Evolutionary conservation across 23 tunicate genomes (phyloP).

Genomic region (Oikopleura dioica): DNA sequence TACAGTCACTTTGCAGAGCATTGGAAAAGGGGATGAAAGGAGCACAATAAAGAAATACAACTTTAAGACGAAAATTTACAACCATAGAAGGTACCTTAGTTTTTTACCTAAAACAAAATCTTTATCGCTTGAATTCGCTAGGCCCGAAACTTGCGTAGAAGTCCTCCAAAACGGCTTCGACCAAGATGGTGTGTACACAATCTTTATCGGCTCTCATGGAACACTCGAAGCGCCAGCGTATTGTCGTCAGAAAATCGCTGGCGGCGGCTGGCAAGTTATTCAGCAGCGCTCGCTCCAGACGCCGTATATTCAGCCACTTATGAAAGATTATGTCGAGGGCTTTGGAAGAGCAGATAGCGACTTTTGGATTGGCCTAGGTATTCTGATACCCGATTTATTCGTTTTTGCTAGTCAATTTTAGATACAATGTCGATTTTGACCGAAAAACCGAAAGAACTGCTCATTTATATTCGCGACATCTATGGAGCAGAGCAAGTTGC

Average conservation of each 20-base stretch:
- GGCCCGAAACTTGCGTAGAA: not conserved
- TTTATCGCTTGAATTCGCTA: not conserved
- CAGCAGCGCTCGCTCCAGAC: constrained; percentile 8
- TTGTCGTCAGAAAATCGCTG: not conserved
- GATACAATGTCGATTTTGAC: not conserved
- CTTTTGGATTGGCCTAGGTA: not conserved
- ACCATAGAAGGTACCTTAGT: not conserved
- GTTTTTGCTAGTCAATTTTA: no score
- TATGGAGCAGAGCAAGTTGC: not conserved
- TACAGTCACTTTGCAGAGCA: not conserved
- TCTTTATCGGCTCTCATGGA: not conserved
- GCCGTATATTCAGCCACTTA: not conserved
- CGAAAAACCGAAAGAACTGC: not conserved
- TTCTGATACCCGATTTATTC: no score
- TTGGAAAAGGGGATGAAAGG: not conserved
- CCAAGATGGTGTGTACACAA: constrained; percentile 3
- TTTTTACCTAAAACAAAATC: not conserved
- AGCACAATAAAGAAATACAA: not conserved
- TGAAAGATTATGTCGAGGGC: not conserved
- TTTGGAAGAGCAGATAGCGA: constrained; percentile 8
- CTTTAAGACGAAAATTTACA: constrained; percentile 1
- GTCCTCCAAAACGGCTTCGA: not conserved
- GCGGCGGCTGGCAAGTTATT: constrained; percentile 13
- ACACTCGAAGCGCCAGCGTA: not conserved
- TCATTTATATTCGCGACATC: not conserved